Base-by-base conservation (phyloP, 2,888 invertebrate species). In the Drosophila falleni region DNA sequence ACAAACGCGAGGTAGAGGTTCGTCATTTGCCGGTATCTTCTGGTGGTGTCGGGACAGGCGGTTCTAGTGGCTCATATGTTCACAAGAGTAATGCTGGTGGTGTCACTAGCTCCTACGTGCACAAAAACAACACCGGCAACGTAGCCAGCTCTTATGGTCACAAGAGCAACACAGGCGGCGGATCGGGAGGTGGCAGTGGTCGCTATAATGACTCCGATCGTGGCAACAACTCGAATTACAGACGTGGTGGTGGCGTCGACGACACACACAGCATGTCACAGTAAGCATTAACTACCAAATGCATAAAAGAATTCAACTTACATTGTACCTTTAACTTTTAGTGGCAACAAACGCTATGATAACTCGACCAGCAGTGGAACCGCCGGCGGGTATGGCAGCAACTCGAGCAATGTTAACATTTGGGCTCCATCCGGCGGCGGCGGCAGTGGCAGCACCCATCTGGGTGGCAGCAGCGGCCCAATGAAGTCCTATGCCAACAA, bases 1-100 rank as follows among this genome's bases (percentile, higher is more conserved):
- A 92, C 56, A 92, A 92, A 37, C 91, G 92, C n/a, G 92, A 92
- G 15, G 91, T 92, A 10, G 92, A 92, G 49, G 89, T 92, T n/a
- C 92, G 90, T 49, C 92, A 91, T 70, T 77, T 92, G 60, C 81
- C 78, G 31, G 74, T 88, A 5, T 71, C 90, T 9, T 71, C 72
- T 6, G 69, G 71, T 35, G 74, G 60, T 10, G 84, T 74, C 1
- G 76, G 76, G 41, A 73, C 84, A 5, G 75, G 77, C 2, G 84
- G 80, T 11, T 78, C 83, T 2, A 81, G 86, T 55, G 81, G 89
- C 41, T 89, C 89, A 8, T 91, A 90, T 64, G 69, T 80, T 13
- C 84, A 84, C 58, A 78, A 78, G 55, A 71, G 69, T 42, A 78
- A 78, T 44, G 26, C 69, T 11, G 75, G 76, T 42, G 79, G 78